Evolutionary conservation across 2,888 invertebrate species (phyloP), one percentile per base, ranked within the genome.

Genomic region (Aspidiotus destructor): DNA sequence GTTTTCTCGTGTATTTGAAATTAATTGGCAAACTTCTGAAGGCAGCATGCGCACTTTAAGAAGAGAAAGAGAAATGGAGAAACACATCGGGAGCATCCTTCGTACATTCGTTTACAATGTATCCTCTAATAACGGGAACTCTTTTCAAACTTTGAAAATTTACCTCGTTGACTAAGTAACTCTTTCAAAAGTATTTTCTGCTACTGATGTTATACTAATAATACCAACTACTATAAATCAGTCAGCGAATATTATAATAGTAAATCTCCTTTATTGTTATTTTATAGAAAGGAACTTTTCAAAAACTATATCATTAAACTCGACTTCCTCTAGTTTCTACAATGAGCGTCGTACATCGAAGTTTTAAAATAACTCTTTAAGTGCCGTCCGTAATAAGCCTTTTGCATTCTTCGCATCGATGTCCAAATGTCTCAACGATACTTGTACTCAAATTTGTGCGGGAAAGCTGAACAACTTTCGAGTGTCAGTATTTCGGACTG

Each of bases 231-330:
- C 65, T 13, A 65, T 65, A 65, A 65, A 65, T 65, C 65, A 65
- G 65, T 65, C 65, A 57, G 57, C 58, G 65, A 58, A 48, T 65
- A 65, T 65, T 65, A 65, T 58, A 58, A 65, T 65, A 65, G 58
- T 65, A 65, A 60, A 65, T 65, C 60, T 65, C 48, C 58, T 65
- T 58, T 60, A 65, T 65, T 60, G 65, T 65, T 65, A 65, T 65
- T 65, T 65, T 58, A 28, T 28, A 65, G 65, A 65, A 65, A 65
- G 58, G 44, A 65, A 65, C 60, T 65, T 65, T 65, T 65, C 65
- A 65, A 57, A 65, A 65, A 65, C 65, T 65, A 54, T 65, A 65
- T 65, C 57, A 65, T 65, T 65, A 65, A 65, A 65, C 65, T 65
- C 65, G 15, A 65, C 65, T 65, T 65, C 65, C 65, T 62, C 62